phyloP scores from a whole-genome alignment of 2,113 vertebrate species.

The Mormyrus iriodes region DNA sequence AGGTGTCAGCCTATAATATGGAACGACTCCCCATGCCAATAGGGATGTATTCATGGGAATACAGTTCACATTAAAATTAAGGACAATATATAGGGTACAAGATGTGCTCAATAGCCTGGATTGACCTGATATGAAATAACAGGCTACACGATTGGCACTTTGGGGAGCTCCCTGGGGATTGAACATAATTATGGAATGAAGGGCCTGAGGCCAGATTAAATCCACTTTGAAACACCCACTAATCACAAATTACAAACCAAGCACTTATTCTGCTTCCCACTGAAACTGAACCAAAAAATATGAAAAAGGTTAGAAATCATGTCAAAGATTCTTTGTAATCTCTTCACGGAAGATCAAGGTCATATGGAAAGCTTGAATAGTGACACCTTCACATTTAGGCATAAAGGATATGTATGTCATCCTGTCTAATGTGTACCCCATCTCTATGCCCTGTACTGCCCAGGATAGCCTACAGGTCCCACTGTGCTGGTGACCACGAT shows the following conservation, averaged over 20 bases:
- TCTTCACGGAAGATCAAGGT: neutral
- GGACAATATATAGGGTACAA: constrained; percentile 52
- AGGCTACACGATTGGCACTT: constrained; percentile 56
- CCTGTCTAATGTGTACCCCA: neutral
- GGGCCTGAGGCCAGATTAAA: constrained; percentile 54
- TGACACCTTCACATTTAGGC: neutral
- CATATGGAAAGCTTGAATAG: neutral
- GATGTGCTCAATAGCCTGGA: constrained; percentile 52
- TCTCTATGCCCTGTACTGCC: neutral
- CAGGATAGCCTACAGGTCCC: neutral
- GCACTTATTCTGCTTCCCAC: constrained; percentile 54
- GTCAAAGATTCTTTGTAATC: neutral
- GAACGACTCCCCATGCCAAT: constrained; percentile 57
- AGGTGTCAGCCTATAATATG: constrained; percentile 58
- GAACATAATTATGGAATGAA: constrained; percentile 63
- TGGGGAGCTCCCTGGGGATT: constrained; percentile 54
- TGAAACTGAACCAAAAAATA: constrained; percentile 61
- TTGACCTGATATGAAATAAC: constrained; percentile 66
- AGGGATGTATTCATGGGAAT: constrained; percentile 51
- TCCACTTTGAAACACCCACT: constrained; percentile 58
- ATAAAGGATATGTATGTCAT: neutral
- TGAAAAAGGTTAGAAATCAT: constrained; percentile 58
- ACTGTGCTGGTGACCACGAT: neutral
- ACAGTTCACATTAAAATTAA: constrained; percentile 52
- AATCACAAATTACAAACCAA: constrained; percentile 61